phyloP scores from a whole-genome alignment of 1,140 invertebrate genomes.

The Semibalanus balanoides region DNA sequence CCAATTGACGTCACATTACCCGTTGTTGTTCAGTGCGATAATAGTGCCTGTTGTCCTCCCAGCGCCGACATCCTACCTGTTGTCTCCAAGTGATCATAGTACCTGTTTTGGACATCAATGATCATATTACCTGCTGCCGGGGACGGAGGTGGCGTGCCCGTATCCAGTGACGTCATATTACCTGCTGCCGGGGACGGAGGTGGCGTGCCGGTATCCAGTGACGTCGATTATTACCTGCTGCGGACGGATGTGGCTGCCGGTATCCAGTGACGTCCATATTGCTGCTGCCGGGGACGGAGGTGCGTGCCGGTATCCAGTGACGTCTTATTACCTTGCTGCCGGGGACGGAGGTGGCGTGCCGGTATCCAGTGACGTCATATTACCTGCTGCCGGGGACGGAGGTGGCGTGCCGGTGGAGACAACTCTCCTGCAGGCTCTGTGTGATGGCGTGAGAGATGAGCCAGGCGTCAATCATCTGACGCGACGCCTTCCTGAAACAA shows the following conservation, averaged over 20 bases:
- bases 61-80: too few relatives aligned
- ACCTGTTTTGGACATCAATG: too few relatives aligned
- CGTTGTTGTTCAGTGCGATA: too few relatives aligned
- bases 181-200: too few relatives aligned
- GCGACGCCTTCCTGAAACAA: conserved; percentile 63
- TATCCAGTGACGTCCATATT: background rate
- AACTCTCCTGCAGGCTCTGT: conserved; percentile 16
- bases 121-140: too few relatives aligned
- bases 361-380: background rate
- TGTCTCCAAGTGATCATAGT: too few relatives aligned
- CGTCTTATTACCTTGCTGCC: conserved; percentile 13
- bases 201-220: conserved; percentile 9
- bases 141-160: conserved; percentile 12
- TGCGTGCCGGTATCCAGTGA: too few relatives aligned
- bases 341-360: conserved; percentile 13
- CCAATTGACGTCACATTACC: too few relatives aligned
- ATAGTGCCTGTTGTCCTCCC: too few relatives aligned
- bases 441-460: conserved; percentile 65
- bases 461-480: conserved; percentile 82
- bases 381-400: background rate
- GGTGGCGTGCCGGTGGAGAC: conserved; percentile 25
- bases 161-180: too few relatives aligned
- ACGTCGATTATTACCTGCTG: too few relatives aligned
- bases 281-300: too few relatives aligned
- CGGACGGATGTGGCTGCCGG: conserved; percentile 9